Evolutionary conservation across 1,140 invertebrate species (phyloP), one percentile per base, ranked within the genome.

Genomic region (Coelopa frigida): DNA sequence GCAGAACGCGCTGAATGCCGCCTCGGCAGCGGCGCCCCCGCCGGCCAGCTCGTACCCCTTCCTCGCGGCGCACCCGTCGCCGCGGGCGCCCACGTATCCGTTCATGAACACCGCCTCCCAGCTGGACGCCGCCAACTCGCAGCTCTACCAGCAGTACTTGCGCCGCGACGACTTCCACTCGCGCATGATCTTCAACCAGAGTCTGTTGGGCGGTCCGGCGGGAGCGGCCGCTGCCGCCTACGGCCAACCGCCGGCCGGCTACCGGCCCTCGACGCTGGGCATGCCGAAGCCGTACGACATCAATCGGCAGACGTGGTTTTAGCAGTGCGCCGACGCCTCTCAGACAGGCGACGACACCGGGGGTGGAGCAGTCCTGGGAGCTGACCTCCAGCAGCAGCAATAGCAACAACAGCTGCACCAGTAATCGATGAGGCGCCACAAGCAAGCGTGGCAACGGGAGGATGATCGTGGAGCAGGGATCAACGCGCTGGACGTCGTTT

Each of bases 141-240:
- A 79, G 21, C 59, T 83, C 4, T 85, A 85, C 58, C 80, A 83
- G 54, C 81, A 84, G 54, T 83, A 81, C 57, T 60, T 84, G 42
- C 76, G 81, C 27, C 78, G 81, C 45, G 78, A 82, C 50, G 75
- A 80, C 48, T 58, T 81, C 26, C 70, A 71, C 44, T 52, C 72
- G 32, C 60, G 70, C 39, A 73, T 76, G 63, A 71, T 79, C 51
- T 59, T 79, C 26, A 77, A 78, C 53, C 77, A 77, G 53, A 72
- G 77, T 15, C 58, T 80, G 39, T 56, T 79, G 41, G 47, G 78
- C 61, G 58, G 78, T 57, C 45, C 72, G 67, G 62, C 62, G 15
- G 57, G 54, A 29, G 61, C 61, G 23, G 60, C 60, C 12, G 61
- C 61, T 14, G 61, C 62, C n/a, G 73, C 66, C 50, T 58, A 72